Evolutionary conservation across 2,888 invertebrate species (phyloP), one percentile per base, ranked within the genome.

Genomic region (Brassicogethes aeneus): DNA sequence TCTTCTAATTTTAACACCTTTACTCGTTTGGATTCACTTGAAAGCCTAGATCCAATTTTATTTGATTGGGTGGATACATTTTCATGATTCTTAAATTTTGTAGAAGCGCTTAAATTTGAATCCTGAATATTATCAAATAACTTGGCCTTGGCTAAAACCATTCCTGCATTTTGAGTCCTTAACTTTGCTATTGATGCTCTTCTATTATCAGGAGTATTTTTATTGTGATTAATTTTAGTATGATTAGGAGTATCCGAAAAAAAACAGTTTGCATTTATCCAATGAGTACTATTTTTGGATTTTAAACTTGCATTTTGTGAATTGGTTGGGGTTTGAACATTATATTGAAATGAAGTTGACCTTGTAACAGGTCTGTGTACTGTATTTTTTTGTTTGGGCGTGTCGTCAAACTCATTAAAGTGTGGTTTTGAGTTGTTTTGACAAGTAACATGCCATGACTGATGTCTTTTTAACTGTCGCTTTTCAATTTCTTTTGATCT

Each of bases 91-190:
- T 13, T 12, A 10, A 10, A 10, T 5, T 5, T 5, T 5, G 13
- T 10, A 32, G 8, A 5, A 7, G 5, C 8, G 39, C 59, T 59
- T 5, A 54, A 54, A 40, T 60, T 59, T 7, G 55, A 54, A 40
- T 60, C 58, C 34, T 55, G 39, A 3, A 58, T 44, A 42, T 70
- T 71, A 59, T 86, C 82, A 56, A 86, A 88, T 15, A 86, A 68
- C 60, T 79, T 82, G 0, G 85, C 85, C 69, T 85, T 86, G 2
- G 84, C 85, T 43, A 85, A 67, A 1, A 88, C 87, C 70, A 85
- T 85, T 3, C 87, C 88, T 3, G 83, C 85, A 62, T 87, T 87
- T 62, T 84, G 82, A 36, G 75, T 72, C 16, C 85, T 71, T 17
- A 87, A 59, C 53, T 80, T 79, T 14, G 82, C 83, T 8, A 87